phyloP scores from a whole-genome alignment of 2,888 invertebrate species.

The Trissonchulus sp. region DNA sequence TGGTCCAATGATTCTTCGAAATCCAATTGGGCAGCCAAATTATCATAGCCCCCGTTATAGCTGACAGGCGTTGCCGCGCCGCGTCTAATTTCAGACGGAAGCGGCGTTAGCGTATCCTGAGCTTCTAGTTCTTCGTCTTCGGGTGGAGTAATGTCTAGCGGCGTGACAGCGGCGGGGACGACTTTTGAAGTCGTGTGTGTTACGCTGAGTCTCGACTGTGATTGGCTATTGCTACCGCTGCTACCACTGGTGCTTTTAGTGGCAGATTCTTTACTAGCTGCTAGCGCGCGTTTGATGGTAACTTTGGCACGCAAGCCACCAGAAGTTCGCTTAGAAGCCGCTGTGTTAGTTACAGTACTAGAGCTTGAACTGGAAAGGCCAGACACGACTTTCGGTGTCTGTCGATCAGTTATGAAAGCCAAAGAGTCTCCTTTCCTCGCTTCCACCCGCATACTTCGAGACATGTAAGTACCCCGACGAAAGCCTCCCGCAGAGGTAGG shows the following conservation, averaged over 20 bases:
- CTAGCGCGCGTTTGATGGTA: not conserved
- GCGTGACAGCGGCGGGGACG: too few relatives aligned
- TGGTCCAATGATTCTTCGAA: too few relatives aligned
- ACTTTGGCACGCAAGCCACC: not conserved
- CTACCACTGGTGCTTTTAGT: not conserved
- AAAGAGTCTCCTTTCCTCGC: constrained; percentile 40
- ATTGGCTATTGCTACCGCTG: too few relatives aligned
- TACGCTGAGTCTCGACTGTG: too few relatives aligned
- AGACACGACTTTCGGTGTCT: constrained; percentile 12
- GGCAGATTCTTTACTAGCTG: not conserved
- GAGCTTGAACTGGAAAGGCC: not conserved
- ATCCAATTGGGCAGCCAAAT: constrained; percentile 1
- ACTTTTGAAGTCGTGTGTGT: too few relatives aligned
- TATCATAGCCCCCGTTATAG: not conserved
- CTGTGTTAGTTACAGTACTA: too few relatives aligned
- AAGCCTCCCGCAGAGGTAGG: constrained; percentile 28
- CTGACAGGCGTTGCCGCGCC: not conserved
- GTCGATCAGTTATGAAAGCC: constrained; percentile 46
- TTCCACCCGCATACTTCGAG: constrained; percentile 39
- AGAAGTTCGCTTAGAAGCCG: not conserved
- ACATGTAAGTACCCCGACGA: constrained; percentile 36
- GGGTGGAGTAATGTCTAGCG: too few relatives aligned
- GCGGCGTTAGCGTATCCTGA: constrained; percentile 41
- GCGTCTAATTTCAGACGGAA: constrained; percentile 37
- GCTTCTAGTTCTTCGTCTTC: constrained; percentile 45